Evolutionary conservation across 2,888 invertebrate genomes (phyloP), one percentile per base, ranked within the genome.

Genomic region (Polymixis lichenea): DNA sequence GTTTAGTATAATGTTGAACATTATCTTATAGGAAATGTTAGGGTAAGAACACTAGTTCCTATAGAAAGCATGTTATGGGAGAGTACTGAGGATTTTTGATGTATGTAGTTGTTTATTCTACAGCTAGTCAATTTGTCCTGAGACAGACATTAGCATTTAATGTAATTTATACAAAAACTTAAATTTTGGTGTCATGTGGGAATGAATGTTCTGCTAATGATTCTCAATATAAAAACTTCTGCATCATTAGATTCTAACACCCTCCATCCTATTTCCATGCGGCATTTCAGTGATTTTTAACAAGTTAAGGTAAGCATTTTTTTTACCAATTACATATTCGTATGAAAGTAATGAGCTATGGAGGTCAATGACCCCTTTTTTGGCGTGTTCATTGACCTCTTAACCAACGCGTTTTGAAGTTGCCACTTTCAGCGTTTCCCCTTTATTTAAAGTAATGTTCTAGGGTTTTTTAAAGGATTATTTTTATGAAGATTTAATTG

Each of bases 341-440:
- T 92, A 90, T 88, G 89, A 90, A 91, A 92, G 89, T 94, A 93
- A 93, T 91, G 94, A 94, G 92, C 93, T 89, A 88, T 88, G 78
- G 86, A 86, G 94, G 90, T 92, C 95, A 91, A 71, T 95, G 95
- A 95, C 94, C 95, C 81, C 91, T 93, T 95, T 95, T 95, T 95
- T 95, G 93, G 89, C 81, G 82, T 91, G 96, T 93, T 91, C 95
- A 91, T 90, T 94, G 95, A 95, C 94, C 96, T 90, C 92, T 91
- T 89, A 94, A 92, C 94, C 94, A 93, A 91, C 94, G 92, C 92
- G 95, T 92, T 95, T 91, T 89, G 87, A 89, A 89, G 91, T 89
- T 89, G 90, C 85, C 86, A 89, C 88, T 86, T 87, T 89, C 87
- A 86, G 83, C 83, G 82, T 86, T 90, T 89, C 87, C 86, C 78